Evolutionary conservation across 2,888 invertebrate genomes (phyloP).

Genomic region (Paralinhomoeus sp.): DNA sequence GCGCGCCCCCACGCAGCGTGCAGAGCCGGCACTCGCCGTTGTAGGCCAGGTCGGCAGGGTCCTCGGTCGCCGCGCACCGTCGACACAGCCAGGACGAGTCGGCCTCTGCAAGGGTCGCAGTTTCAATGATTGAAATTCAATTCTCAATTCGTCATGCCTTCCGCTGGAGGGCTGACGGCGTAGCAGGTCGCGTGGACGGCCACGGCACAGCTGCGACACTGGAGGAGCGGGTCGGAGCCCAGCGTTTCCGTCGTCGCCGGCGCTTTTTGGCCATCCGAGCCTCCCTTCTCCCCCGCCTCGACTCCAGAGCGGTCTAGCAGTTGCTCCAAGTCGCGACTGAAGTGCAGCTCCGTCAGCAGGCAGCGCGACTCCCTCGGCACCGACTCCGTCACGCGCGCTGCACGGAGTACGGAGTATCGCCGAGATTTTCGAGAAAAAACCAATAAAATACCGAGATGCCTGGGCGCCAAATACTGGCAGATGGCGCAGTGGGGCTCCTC

Average conservation of each 20-base stretch:
- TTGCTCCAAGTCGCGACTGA: slow-evolving; percentile 22
- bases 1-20: slow-evolving; percentile 32
- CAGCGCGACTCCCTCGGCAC: too few species aligned
- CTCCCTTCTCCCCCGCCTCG: too few species aligned
- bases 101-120: too few species aligned
- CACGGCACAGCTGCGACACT: not conserved
- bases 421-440: too few species aligned
- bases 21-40: slow-evolving; percentile 34
- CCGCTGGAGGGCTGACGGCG: not conserved
- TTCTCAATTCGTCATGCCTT: too few species aligned
- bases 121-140: too few species aligned
- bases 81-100: slow-evolving; percentile 2
- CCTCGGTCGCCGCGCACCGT: not conserved
- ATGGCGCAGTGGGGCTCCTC: slow-evolving; percentile 38
- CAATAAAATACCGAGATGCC: too few species aligned
- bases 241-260: slow-evolving; percentile 12
- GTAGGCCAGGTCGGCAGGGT: not conserved
- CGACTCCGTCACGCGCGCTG: too few species aligned
- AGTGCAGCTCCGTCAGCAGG: slow-evolving; percentile 25
- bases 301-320: too few species aligned
- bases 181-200: not conserved
- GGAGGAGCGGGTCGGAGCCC: slow-evolving; percentile 13
- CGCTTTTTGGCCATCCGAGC: slow-evolving; percentile 15
- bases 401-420: too few species aligned
- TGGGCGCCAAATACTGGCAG: slow-evolving; percentile 34